Percentiles rank a stretch among this genome's conserved stretches.
These are phyloP conservation scores for Odontomachus brunneus DNA, from an alignment of 1,140 invertebrate genomes.

Conservation along the genomic window DNA sequence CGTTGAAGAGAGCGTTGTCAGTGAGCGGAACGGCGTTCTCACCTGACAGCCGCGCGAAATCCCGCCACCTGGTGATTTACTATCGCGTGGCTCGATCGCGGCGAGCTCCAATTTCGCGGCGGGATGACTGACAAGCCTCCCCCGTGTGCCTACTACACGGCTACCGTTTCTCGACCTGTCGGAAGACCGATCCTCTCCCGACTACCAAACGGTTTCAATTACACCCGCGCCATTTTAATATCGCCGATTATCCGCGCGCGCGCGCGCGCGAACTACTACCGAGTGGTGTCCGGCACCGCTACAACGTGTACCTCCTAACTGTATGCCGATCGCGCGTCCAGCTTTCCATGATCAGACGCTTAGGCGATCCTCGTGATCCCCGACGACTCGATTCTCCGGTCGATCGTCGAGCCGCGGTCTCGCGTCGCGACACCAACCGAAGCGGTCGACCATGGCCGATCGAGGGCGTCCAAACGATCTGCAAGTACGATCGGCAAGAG, in stretches of 20 bases:
- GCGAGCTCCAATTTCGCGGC: constrained; percentile 45
- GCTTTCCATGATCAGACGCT: constrained; percentile 11
- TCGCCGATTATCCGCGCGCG: too few relatives aligned
- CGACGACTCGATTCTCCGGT: background rate
- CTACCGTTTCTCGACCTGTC: constrained; percentile 36
- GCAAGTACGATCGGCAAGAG: constrained; percentile 5
- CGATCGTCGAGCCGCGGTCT: too few relatives aligned
- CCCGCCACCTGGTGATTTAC: constrained; percentile 52
- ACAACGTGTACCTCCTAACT: background rate
- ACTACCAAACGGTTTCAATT: constrained; percentile 37
- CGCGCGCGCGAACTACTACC: constrained; percentile 5
- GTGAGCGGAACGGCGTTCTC: constrained; percentile 35
- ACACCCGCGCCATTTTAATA: constrained; percentile 36
- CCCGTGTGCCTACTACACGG: constrained; percentile 19
- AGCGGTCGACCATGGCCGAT: constrained; percentile 6
- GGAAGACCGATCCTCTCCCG: constrained; percentile 65
- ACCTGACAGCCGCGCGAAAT: constrained; percentile 47
- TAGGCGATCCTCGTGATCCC: background rate
- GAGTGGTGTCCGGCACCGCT: background rate
- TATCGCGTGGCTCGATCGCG: constrained; percentile 53
- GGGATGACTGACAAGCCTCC: constrained; percentile 43
- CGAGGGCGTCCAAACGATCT: background rate
- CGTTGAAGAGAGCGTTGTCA: constrained; percentile 45
- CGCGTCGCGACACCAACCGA: background rate
- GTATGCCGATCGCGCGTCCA: background rate